phyloP scores from a whole-genome alignment of 1,140 invertebrate genomes.

The Temnothorax longispinosus region DNA sequence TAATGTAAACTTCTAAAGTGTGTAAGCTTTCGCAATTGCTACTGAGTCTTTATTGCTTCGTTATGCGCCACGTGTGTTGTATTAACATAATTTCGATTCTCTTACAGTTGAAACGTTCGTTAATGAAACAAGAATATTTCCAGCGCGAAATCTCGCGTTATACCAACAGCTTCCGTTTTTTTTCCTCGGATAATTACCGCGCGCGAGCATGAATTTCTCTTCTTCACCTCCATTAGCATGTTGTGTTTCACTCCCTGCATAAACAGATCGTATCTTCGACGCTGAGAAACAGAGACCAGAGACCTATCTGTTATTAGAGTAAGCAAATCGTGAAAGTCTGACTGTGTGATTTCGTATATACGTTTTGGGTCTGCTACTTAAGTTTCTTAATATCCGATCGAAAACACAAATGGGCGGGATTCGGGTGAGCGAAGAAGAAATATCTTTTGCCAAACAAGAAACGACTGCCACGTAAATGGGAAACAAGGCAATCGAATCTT shows the following conservation, averaged over 20 bases:
- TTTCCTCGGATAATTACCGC: background rate
- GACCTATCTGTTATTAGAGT: background rate
- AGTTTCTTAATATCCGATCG: background rate
- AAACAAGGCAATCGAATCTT: background rate
- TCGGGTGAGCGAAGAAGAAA: background rate
- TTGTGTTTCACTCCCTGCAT: background rate
- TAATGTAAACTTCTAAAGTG: background rate
- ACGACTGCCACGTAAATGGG: background rate
- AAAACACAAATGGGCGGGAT: background rate
- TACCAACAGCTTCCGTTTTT: background rate
- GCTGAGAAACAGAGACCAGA: background rate
- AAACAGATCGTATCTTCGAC: conserved; percentile 39
- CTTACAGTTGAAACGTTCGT: background rate
- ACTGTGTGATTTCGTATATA: background rate
- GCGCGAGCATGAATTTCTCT: conserved; percentile 22
- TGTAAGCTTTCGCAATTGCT: background rate
- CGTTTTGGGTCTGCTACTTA: background rate
- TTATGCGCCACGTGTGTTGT: background rate
- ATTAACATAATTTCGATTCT: conserved; percentile 6
- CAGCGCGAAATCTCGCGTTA: background rate
- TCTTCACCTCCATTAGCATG: background rate
- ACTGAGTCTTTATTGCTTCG: too few relatives aligned
- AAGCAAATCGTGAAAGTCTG: conserved; percentile 27
- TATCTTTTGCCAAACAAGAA: background rate
- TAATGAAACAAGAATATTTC: background rate